phyloP scores from a whole-genome alignment of 1,140 invertebrate species.

The Bombus ignitus region DNA sequence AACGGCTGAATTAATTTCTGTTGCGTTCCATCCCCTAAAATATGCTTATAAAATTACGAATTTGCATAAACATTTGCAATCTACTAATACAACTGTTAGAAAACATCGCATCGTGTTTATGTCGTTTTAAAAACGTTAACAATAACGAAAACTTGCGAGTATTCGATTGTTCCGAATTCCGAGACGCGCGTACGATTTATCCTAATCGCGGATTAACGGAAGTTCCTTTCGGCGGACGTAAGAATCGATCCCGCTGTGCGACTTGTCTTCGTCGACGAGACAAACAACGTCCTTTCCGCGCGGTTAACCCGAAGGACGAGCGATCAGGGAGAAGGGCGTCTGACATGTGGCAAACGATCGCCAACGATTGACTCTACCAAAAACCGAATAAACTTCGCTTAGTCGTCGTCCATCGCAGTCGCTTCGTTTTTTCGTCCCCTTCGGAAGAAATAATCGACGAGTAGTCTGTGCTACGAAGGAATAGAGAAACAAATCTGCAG shows the following conservation, averaged over 20 bases:
- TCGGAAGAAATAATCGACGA: background rate
- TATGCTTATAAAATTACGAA: background rate
- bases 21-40: background rate
- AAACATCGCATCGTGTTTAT: background rate
- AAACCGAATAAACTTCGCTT: background rate
- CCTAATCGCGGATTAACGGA: no score
- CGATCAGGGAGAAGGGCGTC: background rate
- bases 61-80: background rate
- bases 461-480: background rate
- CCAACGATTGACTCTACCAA: background rate
- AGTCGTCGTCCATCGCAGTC: background rate
- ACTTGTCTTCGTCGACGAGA: background rate
- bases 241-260: background rate
- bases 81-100: background rate
- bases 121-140: no score
- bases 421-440: background rate
- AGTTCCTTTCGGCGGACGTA: background rate
- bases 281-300: slow-evolving; percentile 20
- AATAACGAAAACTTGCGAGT: background rate
- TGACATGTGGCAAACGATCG: slow-evolving; percentile 40
- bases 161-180: background rate
- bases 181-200: background rate
- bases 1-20: no score
- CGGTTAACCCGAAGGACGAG: slow-evolving; percentile 7
- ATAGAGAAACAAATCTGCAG: background rate